Base-by-base conservation (phyloP, 2,113 vertebrate species). In the Sitta europaea region DNA sequence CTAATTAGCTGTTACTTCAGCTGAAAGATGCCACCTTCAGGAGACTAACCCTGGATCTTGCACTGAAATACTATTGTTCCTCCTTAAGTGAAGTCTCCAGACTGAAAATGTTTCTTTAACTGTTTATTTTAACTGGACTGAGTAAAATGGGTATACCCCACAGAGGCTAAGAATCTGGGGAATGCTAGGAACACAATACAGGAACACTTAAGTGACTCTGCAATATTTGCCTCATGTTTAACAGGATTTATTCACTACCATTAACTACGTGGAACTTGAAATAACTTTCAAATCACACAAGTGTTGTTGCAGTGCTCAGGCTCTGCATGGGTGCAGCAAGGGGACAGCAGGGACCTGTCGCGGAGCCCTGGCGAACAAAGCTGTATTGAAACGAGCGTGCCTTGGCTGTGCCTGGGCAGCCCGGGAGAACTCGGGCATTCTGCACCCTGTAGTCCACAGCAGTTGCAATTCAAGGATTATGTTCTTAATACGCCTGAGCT, bases 361-460 rank as follows among this genome's bases (percentile, higher is more conserved):
- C 14, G 1, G 29, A 29, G 76, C 47, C n/a, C 38, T 3, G 9
- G 42, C 0, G 0, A 53, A 33, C 38, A 35, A 77, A 81, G 43
- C 47, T 6, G 5, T 9, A 10, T 8, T 80, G 50, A 54, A 66
- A 57, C 14, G 33, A 11, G 11, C 8, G 45, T 27, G 38, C 51
- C 51, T 35, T 61, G 68, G 43, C 36, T 43, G 0, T 0, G 3
- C 84, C 75, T 5, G 1, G 23, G 1, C 36, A 47, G 45, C 51
- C 35, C 15, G 3, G 6, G 66, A 57, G 70, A 76, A 18, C 36
- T 66, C 3, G 0, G 8, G 48, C 9, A 36, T 78, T 84, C 68
- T 74, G 61, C 42, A 47, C 70, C 23, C 9, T 17, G 9, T 24
- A 38, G 62, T 38, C 42, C 9, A 3, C 35, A 43, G 31, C 0